Evolutionary conservation across 2,888 invertebrate species (phyloP), one percentile per base, ranked within the genome.

Genomic region (Synergus umbraculus): DNA sequence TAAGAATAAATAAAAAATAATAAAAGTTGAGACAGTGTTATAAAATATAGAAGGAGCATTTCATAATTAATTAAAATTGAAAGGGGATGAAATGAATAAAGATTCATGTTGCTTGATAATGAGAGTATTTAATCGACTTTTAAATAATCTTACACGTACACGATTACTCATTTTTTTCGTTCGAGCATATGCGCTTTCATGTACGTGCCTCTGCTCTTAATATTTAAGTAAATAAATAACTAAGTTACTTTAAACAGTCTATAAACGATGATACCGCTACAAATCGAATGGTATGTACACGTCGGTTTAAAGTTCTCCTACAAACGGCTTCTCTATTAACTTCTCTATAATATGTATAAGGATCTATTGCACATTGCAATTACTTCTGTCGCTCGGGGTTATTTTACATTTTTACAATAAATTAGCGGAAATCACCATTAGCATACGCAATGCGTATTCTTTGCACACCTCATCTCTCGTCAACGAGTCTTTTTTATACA

Each of bases 201-300:
- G 83, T 84, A 65, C 46, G 76, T 80, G 79, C 79, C 79, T 83
- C 86, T 86, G 82, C 80, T 82, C 84, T 85, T 84, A 87, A 83
- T 87, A 84, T 86, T 82, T 85, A 87, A 85, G 89, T 91, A 91
- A 92, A 92, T 92, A 92, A 92, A 92, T 92, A 92, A 89, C 91
- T 92, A 91, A 91, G 90, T 90, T 91, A 91, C 88, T 90, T 90
- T 89, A 89, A 91, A 92, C 92, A 92, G 91, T 92, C 91, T 92
- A 91, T 90, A 89, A 90, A 88, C 86, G 89, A 89, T 87, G 87
- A 87, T 88, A 88, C 85, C 84, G 84, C 86, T 85, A 88, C 82
- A 85, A 84, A 84, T 84, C 82, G 82, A 84, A 84, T 86, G 84
- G 83, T 88, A 86, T 86, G 83, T 86, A 86, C 86, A 85, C 79